Evolutionary conservation across 2,113 vertebrate species (phyloP), one percentile per base, ranked within the genome.

Genomic region (Saccopteryx leptura): DNA sequence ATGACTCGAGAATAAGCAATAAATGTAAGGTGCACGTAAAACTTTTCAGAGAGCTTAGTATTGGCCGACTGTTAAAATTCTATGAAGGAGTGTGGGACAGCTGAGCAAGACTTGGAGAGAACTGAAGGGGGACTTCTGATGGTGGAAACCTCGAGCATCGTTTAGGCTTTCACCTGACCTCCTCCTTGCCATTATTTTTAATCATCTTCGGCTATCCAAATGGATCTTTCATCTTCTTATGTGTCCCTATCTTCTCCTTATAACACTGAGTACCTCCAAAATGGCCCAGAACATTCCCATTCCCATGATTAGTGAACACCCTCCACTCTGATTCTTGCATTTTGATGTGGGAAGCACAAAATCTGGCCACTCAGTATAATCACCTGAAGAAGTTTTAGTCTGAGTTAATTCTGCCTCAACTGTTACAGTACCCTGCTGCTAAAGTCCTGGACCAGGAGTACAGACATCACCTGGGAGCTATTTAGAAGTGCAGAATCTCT

Each of bases 101-200:
- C 58, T 54, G 14, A n/a, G 19, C 50, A 60, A 65, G 85, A 72
- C 61, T 54, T 50, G 33, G 60, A 69, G 15, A 33, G 46, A 82
- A 69, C 0, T 56, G 23, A 65, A 94, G 58, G 93, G 24, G 69
- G 28, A 65, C 95, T 94, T 84, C 21, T 8, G 28, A 33, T 63
- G 11, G 24, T 60, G 24, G 69, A 69, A 88, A 54, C 18, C 61
- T 24, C 86, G 54, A 95, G 52, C 52, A 48, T 66, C 17, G 81
- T 39, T 56, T 93, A 90, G 52, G 24, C 33, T 81, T 82, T 58
- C 28, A 75, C 48, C 31, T 81, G 46, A 87, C 13, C 46, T 92
- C 33, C 26, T 90, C 61, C 81, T 90, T 85, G 74, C 75, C 71
- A 90, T 78, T 90, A 66, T 26, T 90, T 96, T 26, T 31, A 83